Conservation (phyloP, 2,113 vertebrate genomes). For the Naja naja region DNA sequence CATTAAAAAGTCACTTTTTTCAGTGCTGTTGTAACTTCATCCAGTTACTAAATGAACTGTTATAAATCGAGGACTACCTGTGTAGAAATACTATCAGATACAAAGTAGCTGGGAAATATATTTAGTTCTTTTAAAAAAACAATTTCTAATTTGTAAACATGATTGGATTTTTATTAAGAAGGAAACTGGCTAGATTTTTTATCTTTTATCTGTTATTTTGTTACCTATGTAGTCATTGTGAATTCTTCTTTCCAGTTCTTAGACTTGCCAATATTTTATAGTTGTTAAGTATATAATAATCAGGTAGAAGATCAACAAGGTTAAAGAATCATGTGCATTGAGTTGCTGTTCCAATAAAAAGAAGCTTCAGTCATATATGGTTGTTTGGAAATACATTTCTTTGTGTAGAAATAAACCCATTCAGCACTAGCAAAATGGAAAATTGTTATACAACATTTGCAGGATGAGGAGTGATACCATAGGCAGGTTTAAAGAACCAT, state of each 20-base stretch:
- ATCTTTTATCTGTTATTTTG: constrained; percentile 18
- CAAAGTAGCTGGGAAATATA: constrained; percentile 15
- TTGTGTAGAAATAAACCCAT: constrained; percentile 10
- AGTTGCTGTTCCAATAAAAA: constrained; percentile 45
- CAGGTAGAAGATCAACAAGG: constrained; percentile 63
- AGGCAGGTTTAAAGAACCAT: not conserved
- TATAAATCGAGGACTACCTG: too few relatives aligned
- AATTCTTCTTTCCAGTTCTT: constrained; percentile 20
- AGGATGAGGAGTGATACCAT: not conserved
- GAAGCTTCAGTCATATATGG: constrained; percentile 46
- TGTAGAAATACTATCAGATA: not conserved
- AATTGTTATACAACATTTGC: not conserved
- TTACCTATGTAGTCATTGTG: constrained; percentile 11
- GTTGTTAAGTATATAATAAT: constrained; percentile 50
- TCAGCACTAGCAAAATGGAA: not conserved
- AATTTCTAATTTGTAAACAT: constrained; percentile 8
- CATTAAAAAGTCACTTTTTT: not conserved
- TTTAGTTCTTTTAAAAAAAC: constrained; percentile 25
- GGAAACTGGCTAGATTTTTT: not conserved
- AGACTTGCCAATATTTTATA: constrained; percentile 30
- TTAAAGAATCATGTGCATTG: constrained; percentile 60
- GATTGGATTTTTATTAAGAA: constrained; percentile 23
- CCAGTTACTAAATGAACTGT: not conserved
- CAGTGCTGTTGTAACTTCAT: not conserved
- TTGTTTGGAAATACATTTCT: constrained; percentile 38